Evolutionary conservation across 2,113 vertebrate species (phyloP), one percentile per base, ranked within the genome.

Genomic region (Alectura lathami): DNA sequence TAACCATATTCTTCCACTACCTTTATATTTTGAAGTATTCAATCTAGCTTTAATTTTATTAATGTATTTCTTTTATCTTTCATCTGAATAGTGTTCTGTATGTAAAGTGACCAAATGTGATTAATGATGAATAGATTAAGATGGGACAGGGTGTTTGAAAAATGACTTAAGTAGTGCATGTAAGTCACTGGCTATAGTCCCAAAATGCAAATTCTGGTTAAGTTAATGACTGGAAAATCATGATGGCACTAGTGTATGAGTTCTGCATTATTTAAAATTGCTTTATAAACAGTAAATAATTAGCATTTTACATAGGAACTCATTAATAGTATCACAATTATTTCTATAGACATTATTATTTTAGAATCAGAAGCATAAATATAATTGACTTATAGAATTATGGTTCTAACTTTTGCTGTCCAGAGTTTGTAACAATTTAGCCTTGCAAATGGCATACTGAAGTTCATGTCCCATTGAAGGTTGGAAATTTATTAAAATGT

Each of bases 101-200:
- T 98, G 98, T 98, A 98, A 97, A 98, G 96, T 98, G 97, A 97
- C 97, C 97, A 98, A 98, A 98, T 96, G 97, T 98, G 98, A 98
- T 98, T 98, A 98, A 98, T 98, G 98, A 98, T 98, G 97, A 98
- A 97, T 97, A 98, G 98, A 98, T 98, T 97, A 98, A 97, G 97
- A 98, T 96, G 94, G 97, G 98, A 98, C 97, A 98, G 97, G 97
- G 98, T 97, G 96, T 97, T 98, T 98, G 98, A 98, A 98, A 98
- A 98, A 98, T 98, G 97, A 96, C 97, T 98, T 98, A 97, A 97
- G 98, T 97, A 97, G 96, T 92, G 89, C 96, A 97, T 97, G 98
- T 97, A 98, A 98, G 97, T 98, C 97, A 98, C 97, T 98, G 98
- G 98, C 98, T 97, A 86, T 96, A 97, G 96, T 98, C 97, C 97